These are phyloP conservation scores for Coenonympha glycerion DNA, from an alignment of 2,888 invertebrate species.

Conservation along the genomic window DNA sequence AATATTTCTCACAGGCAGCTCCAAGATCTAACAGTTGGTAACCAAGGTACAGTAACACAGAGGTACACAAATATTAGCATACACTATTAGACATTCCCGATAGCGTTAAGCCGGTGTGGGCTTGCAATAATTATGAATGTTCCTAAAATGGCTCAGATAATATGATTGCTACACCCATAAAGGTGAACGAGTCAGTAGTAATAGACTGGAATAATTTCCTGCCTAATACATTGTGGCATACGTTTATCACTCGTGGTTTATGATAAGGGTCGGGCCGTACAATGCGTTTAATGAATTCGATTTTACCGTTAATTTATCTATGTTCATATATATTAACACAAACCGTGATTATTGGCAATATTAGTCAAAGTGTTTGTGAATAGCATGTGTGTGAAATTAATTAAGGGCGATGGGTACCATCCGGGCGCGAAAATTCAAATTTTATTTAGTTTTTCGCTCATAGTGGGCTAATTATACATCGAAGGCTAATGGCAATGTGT, in stretches of 20 bases:
- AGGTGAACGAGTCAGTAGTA: not conserved
- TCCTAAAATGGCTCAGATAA: constrained; percentile 6
- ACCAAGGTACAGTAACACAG: not conserved
- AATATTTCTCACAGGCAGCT: not conserved
- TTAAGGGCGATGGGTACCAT: no score
- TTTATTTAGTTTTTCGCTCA: no score
- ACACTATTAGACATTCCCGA: constrained; percentile 6
- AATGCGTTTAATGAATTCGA: not conserved
- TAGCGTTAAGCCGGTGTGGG: not conserved
- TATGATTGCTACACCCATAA: constrained; percentile 3
- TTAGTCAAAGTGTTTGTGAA: no score
- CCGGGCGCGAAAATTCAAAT: no score
- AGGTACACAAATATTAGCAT: not conserved
- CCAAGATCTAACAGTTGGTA: not conserved
- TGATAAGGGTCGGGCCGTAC: not conserved
- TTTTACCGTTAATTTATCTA: not conserved
- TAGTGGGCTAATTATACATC: no score
- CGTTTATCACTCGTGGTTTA: constrained; percentile 4
- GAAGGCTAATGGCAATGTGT: no score
- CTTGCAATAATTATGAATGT: constrained; percentile 5
- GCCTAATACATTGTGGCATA: not conserved
- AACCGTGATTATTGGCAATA: no score
- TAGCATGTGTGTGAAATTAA: no score
- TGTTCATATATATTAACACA: no score
- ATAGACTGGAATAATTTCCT: not conserved